Evolutionary conservation across 2,888 invertebrate genomes (phyloP).

Genomic region (Cremastinae sp.): DNA sequence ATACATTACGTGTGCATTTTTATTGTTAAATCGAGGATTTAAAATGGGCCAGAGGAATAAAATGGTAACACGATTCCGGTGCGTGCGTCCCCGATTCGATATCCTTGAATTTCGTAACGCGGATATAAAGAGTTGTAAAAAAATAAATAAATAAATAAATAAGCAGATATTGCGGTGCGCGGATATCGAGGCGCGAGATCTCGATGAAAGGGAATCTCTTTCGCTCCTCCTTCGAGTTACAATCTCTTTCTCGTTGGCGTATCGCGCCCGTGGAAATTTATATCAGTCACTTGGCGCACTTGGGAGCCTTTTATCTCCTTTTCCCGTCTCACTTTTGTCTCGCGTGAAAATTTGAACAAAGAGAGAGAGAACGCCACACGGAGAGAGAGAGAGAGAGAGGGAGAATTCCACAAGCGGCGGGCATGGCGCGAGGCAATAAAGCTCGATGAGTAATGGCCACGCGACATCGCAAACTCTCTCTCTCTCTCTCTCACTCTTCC

Average conservation of each 20-base stretch:
- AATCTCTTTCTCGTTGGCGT: slow-evolving; percentile 28
- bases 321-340: slow-evolving; percentile 5
- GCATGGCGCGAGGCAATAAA: slow-evolving; percentile 54
- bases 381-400: slow-evolving; percentile 24
- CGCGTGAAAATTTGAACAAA: slow-evolving; percentile 45
- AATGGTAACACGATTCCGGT: slow-evolving; percentile 33
- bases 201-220: slow-evolving; percentile 54
- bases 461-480: slow-evolving; percentile 42
- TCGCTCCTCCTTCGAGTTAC: slow-evolving; percentile 46
- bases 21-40: no score
- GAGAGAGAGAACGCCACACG: slow-evolving; percentile 31
- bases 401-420: slow-evolving; percentile 28
- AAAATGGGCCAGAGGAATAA: slow-evolving; percentile 3
- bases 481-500: slow-evolving; percentile 10
- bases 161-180: background rate
- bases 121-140: slow-evolving; percentile 16
- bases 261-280: slow-evolving; percentile 47
- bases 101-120: slow-evolving; percentile 45
- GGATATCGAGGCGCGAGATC: slow-evolving; percentile 46
- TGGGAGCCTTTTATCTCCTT: slow-evolving; percentile 46
- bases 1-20: no score
- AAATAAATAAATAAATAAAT: background rate
- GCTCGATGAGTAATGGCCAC: slow-evolving; percentile 58
- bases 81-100: slow-evolving; percentile 18
- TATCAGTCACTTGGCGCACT: slow-evolving; percentile 52